Percentiles rank a stretch among this genome's conserved stretches.
Conservation (phyloP, 1,140 invertebrate species). For the Goniozus legneri region DNA sequence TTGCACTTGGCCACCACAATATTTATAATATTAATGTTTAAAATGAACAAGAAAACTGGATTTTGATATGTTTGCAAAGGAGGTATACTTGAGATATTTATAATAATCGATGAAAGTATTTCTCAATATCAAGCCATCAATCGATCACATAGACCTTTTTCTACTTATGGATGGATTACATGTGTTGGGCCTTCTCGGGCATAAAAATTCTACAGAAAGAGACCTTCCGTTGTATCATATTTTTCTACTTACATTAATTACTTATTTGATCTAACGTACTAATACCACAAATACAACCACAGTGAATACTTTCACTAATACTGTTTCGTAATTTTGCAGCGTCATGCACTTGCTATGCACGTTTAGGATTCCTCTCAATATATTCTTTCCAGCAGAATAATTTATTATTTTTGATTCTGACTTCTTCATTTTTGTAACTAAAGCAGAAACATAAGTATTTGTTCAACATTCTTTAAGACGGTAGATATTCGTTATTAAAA, state of each 20-base stretch:
- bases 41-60: no score
- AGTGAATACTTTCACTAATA: constrained; percentile 10
- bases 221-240: constrained; percentile 25
- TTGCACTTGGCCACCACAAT: no score
- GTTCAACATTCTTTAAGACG: no score
- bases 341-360: constrained; percentile 1
- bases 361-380: no score
- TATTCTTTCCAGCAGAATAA: no score
- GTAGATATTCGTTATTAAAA: no score
- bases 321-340: constrained; percentile 16
- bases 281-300: constrained; percentile 21
- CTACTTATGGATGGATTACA: constrained; percentile 52
- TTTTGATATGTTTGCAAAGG: no score
- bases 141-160: constrained; percentile 32
- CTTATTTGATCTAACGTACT: constrained; percentile 18
- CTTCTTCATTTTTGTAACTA: no score
- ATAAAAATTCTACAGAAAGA: constrained; percentile 47
- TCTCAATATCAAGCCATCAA: constrained; percentile 35
- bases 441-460: no score
- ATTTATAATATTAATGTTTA: no score
- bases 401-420: no score
- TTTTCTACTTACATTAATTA: constrained; percentile 29
- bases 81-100: no score
- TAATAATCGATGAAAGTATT: constrained; percentile 12
- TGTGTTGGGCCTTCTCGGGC: constrained; percentile 45